These are phyloP conservation scores for Podarcis cretensis DNA, from an alignment of 2,113 vertebrate species.

Conservation along the genomic window DNA sequence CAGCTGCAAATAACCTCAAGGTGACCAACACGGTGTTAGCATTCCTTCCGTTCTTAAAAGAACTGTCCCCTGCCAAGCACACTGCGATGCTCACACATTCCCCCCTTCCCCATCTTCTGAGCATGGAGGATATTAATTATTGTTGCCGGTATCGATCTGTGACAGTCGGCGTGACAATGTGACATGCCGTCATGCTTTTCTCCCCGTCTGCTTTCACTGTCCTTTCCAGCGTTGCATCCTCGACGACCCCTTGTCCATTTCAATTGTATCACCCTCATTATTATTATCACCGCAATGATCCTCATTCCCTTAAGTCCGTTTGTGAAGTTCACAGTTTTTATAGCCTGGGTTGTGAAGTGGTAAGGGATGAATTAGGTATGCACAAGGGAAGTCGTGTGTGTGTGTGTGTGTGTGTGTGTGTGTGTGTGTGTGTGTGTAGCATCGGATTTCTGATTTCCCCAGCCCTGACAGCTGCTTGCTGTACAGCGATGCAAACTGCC, in stretches of 20 bases:
- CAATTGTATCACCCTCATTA: neutral
- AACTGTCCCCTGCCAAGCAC: neutral
- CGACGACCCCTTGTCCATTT: neutral
- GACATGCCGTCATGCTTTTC: neutral
- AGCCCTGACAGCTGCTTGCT: no score
- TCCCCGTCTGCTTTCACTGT: neutral
- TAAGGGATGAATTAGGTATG: neutral
- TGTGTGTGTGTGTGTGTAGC: no score
- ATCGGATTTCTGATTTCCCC: no score
- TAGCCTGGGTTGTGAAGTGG: neutral
- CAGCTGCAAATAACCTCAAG: neutral
- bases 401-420: no score
- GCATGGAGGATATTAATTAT: neutral
- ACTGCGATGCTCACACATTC: neutral
- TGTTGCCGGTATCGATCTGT: neutral
- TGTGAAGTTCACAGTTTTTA: neutral
- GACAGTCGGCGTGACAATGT: neutral
- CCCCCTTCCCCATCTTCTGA: neutral
- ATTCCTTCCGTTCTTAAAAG: neutral
- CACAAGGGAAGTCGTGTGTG: neutral
- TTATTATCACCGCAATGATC: neutral
- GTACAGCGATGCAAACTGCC: neutral
- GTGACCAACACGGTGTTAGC: neutral
- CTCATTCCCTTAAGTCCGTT: neutral
- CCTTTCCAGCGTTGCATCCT: neutral